Evolutionary conservation across 2,113 vertebrate species (phyloP), one percentile per base, ranked within the genome.

Genomic region (Dromas ardeola): DNA sequence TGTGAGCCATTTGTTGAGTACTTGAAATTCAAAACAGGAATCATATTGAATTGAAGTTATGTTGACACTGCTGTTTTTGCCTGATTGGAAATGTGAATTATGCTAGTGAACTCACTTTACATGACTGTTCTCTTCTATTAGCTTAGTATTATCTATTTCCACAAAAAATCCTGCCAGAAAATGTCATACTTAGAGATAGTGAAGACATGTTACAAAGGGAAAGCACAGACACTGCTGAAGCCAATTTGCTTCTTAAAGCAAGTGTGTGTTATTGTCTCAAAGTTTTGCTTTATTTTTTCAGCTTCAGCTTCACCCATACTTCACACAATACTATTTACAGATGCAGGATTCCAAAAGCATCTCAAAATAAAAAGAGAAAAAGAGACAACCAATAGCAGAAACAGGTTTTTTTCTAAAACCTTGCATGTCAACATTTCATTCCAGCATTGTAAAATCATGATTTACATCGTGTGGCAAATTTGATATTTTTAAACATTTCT

Each of bases 11-110:
- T 96, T 90, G 26, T 78, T 67, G 21, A 79, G 27, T 49, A 72
- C 58, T 89, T 97, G 65, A 92, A 79, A 96, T 94, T 91, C 69
- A 81, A 91, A 90, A 42, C 50, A 84, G 55, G 59, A 92, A 80
- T 86, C 63, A 62, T 52, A 81, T 15, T 42, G 56, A 88, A 82
- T 50, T 85, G 58, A 80, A 81, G 42, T 88, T 92, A 59, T 81
- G 59, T 93, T 95, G 76, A 88, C 79, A 78, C 7, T 77, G 49
- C 15, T 90, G 71, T 1, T 93, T 95, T 91, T 84, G 34, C 47
- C 42, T 91, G 65, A 81, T 63, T 88, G 92, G 52, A 92, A 84
- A 92, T n/a, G 29, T 91, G 53, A 94, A 87, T 90, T 86, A 92
- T n/a, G n/a, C 43, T 87, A 81, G 50, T 52, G 83, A 92, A 86